These are phyloP conservation scores for Pogonocichla stellata DNA, from an alignment of 2,113 vertebrate genomes.

Conservation along the genomic window DNA sequence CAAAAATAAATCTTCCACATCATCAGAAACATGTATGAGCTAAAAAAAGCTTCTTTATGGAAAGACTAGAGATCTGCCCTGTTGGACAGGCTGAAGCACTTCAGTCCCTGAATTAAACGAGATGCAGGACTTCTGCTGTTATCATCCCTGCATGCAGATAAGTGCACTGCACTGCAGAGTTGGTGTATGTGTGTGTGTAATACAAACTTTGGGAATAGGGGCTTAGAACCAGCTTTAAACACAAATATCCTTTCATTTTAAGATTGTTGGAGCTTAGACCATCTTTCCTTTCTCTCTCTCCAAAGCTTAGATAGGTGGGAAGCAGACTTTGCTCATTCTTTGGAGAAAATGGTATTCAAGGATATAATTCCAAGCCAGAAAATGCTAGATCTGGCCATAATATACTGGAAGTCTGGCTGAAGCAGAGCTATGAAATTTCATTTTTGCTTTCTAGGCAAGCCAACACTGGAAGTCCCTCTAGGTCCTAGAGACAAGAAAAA, in stretches of 20 bases:
- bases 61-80: not conserved
- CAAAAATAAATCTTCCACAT: conserved; percentile 34
- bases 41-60: conserved; percentile 13
- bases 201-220: not conserved
- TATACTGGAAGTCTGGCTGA: not conserved
- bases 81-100: not conserved
- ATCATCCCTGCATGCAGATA: accelerated
- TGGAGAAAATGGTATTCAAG: not conserved
- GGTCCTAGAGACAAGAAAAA: not conserved
- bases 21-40: not conserved
- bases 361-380: not conserved
- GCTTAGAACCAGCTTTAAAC: not conserved
- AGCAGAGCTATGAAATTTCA: not conserved
- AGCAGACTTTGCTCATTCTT: not conserved
- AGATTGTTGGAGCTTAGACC: not conserved
- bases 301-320: not conserved
- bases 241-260: not conserved
- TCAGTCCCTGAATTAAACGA: not conserved
- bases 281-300: not conserved
- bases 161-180: not conserved
- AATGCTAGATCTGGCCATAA: not conserved
- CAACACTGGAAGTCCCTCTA: not conserved
- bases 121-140: not conserved
- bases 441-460: not conserved
- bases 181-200: accelerated